Conservation (phyloP, 1,140 invertebrate genomes). For the Heliconius nattereri region DNA sequence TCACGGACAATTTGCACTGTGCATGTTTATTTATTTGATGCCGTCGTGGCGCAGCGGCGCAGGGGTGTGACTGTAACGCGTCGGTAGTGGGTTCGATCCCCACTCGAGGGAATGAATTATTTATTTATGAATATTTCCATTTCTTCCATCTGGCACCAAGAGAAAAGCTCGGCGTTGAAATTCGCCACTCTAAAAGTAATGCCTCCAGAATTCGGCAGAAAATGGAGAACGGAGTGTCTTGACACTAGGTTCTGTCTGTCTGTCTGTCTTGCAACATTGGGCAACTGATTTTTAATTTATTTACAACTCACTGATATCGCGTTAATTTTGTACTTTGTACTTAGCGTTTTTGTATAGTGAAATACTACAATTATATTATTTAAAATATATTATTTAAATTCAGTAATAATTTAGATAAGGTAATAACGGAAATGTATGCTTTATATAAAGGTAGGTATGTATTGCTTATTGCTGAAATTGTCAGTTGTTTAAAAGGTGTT, state of each 20-base stretch:
- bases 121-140: too few relatives aligned
- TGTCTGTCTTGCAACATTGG: too few relatives aligned
- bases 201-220: too few relatives aligned
- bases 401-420: neutral
- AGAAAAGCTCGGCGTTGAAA: too few relatives aligned
- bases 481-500: neutral
- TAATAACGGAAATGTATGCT: neutral
- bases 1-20: constrained; percentile 42
- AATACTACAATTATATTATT: neutral
- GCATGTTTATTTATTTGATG: neutral
- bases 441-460: neutral
- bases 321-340: neutral
- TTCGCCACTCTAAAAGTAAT: too few relatives aligned
- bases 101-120: too few relatives aligned
- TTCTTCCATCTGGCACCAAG: too few relatives aligned
- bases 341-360: neutral
- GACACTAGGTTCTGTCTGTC: too few relatives aligned
- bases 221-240: too few relatives aligned
- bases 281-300: neutral
- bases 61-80: too few relatives aligned
- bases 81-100: too few relatives aligned
- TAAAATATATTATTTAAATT: neutral
- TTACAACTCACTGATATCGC: neutral
- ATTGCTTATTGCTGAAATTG: neutral
- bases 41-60: too few relatives aligned